Evolutionary conservation across 2,113 vertebrate species (phyloP).

Genomic region (Marcusenius ussheri): DNA sequence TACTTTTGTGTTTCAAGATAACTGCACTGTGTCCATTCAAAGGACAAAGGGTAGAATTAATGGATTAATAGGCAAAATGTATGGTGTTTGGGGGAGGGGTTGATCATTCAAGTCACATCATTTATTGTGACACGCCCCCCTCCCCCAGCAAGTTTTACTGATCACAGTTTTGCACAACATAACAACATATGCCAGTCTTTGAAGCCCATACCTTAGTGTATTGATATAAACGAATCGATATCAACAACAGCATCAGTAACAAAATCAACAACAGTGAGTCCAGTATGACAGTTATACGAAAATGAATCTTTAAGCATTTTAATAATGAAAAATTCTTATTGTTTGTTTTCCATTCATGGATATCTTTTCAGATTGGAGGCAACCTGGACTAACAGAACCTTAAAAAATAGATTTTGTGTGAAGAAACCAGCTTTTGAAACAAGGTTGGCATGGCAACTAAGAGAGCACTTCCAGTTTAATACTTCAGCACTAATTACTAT

Average conservation of each 20-base stretch:
- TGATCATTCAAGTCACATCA: background rate
- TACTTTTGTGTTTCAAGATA: background rate
- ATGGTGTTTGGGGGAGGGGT: background rate
- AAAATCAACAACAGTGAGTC: background rate
- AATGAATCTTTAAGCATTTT: background rate
- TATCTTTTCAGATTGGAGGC: background rate
- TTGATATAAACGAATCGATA: background rate
- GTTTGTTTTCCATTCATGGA: background rate
- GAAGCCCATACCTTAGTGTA: background rate
- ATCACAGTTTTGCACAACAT: background rate
- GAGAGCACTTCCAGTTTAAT: constrained; percentile 21
- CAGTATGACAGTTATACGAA: background rate
- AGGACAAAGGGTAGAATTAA: background rate
- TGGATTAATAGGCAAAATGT: background rate
- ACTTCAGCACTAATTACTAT: constrained; percentile 13
- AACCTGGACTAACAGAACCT: background rate
- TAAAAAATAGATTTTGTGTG: background rate
- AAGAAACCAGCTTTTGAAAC: background rate
- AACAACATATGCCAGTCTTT: background rate
- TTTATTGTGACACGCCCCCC: background rate
- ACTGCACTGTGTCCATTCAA: background rate
- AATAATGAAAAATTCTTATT: background rate
- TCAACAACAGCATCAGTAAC: background rate
- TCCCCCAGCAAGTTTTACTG: background rate
- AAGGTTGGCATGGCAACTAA: constrained; percentile 18